phyloP scores from a whole-genome alignment of 1,140 invertebrate genomes.

The Pogonognathellus flavescens region DNA sequence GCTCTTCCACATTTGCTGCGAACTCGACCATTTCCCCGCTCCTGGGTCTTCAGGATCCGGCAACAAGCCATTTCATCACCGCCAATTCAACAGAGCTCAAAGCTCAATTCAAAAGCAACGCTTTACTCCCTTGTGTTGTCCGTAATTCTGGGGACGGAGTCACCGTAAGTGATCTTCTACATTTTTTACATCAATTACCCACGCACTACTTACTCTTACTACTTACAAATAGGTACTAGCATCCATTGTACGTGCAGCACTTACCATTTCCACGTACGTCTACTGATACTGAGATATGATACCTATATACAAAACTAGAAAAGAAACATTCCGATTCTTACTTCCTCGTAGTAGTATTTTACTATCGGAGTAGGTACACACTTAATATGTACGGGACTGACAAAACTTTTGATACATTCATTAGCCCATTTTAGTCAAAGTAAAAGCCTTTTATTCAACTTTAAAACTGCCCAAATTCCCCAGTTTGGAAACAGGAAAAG shows the following conservation, averaged over 20 bases:
- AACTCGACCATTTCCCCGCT: constrained; percentile 49
- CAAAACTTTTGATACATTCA: constrained; percentile 47
- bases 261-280: too few relatives aligned
- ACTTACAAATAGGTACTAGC: too few relatives aligned
- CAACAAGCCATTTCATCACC: constrained; percentile 77
- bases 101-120: constrained; percentile 85
- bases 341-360: neutral
- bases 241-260: too few relatives aligned
- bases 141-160: constrained; percentile 87
- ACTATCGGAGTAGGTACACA: neutral
- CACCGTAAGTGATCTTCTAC: constrained; percentile 76
- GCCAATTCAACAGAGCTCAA: constrained; percentile 84
- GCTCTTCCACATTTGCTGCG: constrained; percentile 35
- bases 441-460: constrained; percentile 42
- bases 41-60: constrained; percentile 32
- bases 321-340: too few relatives aligned
- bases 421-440: constrained; percentile 44
- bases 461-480: constrained; percentile 48
- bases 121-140: constrained; percentile 84
- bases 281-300: too few relatives aligned
- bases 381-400: constrained; percentile 21
- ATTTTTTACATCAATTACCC: constrained; percentile 15
- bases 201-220: too few relatives aligned
- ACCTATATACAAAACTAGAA: too few relatives aligned
- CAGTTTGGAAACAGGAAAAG: constrained; percentile 48